phyloP scores from a whole-genome alignment of 2,888 invertebrate genomes.

The Dione vanillae region DNA sequence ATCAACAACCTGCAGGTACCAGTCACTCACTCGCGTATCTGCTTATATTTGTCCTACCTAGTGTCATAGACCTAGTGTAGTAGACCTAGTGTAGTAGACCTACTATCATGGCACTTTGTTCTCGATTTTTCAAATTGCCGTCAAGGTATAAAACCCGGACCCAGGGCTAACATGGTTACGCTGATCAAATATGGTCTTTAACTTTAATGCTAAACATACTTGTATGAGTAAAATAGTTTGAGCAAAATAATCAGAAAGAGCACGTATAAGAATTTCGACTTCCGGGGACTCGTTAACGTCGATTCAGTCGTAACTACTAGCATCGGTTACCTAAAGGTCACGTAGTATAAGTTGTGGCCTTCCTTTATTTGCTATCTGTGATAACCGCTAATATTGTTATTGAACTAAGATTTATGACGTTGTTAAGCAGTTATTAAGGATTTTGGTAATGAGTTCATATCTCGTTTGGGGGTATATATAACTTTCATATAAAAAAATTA shows the following conservation, averaged over 20 bases:
- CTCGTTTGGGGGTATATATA: no score
- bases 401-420: background rate
- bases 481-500: no score
- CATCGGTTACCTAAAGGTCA: constrained; percentile 6
- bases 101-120: no score
- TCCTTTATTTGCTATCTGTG: constrained; percentile 3
- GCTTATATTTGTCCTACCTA: no score
- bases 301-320: background rate
- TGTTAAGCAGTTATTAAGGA: background rate
- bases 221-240: background rate
- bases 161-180: no score
- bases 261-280: constrained; percentile 1
- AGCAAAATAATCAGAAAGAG: background rate
- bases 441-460: background rate
- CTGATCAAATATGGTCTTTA: no score
- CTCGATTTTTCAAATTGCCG: no score
- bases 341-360: constrained; percentile 5
- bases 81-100: no score
- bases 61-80: no score
- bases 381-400: background rate
- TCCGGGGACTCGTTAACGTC: constrained; percentile 6
- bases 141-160: no score
- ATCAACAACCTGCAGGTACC: no score
- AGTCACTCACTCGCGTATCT: no score
- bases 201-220: background rate